Evolutionary conservation across 2,797 vertebrate species (phyloP).

Genomic region (Crypturellus tataupa): DNA sequence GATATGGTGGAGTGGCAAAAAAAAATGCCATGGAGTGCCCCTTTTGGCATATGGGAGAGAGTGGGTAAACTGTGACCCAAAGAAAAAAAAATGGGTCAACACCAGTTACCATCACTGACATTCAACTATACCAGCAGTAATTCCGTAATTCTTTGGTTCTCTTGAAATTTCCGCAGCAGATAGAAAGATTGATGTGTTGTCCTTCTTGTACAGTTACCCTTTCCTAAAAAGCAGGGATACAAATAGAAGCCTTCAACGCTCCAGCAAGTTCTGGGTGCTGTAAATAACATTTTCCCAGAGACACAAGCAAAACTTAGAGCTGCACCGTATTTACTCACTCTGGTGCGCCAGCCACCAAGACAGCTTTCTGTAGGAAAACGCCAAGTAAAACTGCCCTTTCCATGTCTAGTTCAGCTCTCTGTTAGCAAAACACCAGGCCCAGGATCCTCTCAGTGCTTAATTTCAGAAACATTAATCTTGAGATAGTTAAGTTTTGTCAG

Average conservation of each 20-base stretch:
- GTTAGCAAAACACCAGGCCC: background rate
- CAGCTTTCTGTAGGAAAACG: background rate
- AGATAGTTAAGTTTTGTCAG: background rate
- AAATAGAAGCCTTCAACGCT: background rate
- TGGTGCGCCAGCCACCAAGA: background rate
- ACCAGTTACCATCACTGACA: background rate
- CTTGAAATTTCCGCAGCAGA: background rate
- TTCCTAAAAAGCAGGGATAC: background rate
- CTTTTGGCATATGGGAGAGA: background rate
- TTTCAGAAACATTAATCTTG: background rate
- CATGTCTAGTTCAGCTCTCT: background rate
- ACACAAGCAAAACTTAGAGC: background rate
- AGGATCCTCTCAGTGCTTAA: background rate
- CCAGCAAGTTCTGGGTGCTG: background rate
- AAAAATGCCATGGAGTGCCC: background rate
- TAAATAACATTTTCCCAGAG: background rate
- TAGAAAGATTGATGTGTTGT: background rate
- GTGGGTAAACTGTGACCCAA: background rate
- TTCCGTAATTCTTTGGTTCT: background rate
- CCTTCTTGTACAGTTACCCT: background rate
- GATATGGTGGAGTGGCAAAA: background rate
- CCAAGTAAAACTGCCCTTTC: background rate
- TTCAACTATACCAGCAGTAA: background rate
- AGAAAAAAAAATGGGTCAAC: background rate
- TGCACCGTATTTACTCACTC: background rate